phyloP scores from a whole-genome alignment of 1,140 invertebrate species.

The Papilio polyxenes region DNA sequence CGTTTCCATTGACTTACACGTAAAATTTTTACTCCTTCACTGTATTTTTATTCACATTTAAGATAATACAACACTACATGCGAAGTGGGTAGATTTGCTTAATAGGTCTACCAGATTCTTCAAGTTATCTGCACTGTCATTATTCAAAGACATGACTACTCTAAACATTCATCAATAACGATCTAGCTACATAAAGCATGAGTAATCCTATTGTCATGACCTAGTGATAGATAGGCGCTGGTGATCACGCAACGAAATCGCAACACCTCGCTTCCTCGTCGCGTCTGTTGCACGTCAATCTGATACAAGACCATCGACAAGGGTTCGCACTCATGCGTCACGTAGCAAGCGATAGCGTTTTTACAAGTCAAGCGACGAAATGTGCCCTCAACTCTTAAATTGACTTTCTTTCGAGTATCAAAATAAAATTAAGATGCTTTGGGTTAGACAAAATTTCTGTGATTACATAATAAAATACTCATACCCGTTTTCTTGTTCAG shows the following conservation, averaged over 20 bases:
- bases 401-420: too few species aligned
- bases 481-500: not conserved
- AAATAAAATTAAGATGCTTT: too few species aligned
- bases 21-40: too few species aligned
- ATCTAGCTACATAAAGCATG: not conserved
- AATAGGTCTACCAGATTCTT: too few species aligned
- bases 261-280: not conserved
- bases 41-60: too few species aligned
- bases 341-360: not conserved
- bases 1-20: too few species aligned
- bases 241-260: not conserved
- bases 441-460: too few species aligned
- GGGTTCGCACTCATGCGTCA: not conserved
- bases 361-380: not conserved
- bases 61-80: too few species aligned
- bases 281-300: conserved; percentile 12
- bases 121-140: too few species aligned
- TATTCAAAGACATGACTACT: too few species aligned
- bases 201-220: not conserved
- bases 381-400: too few species aligned
- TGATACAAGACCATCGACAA: conserved; percentile 2
- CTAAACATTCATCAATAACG: not conserved
- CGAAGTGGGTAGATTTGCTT: too few species aligned
- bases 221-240: not conserved
- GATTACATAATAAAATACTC: not conserved